Conservation (phyloP, 2,797 vertebrate genomes). For the Sebastes flavidus region DNA sequence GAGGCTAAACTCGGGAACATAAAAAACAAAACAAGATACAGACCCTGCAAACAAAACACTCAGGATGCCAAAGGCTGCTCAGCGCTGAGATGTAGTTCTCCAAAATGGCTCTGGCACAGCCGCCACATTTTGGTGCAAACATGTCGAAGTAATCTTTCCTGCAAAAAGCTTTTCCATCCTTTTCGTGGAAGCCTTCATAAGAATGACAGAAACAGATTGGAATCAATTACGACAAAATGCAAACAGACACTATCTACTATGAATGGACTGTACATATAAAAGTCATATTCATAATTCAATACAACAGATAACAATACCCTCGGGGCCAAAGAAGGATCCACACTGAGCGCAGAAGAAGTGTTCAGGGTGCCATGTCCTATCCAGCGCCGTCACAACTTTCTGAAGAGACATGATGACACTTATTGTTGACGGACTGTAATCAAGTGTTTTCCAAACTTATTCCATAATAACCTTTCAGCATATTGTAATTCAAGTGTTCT, state of each 20-base stretch:
- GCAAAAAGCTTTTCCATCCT: conserved; percentile 97
- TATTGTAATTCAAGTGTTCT: too few relatives aligned
- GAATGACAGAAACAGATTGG: not conserved
- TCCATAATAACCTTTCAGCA: too few relatives aligned
- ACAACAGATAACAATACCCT: conserved; percentile 72
- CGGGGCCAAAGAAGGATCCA: conserved; percentile 96
- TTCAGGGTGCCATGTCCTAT: conserved; percentile 98
- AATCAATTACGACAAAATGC: too few relatives aligned
- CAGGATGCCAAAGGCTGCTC: conserved; percentile 96
- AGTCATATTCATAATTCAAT: not conserved
- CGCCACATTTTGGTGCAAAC: conserved; percentile 98
- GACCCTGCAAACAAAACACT: conserved; percentile 99
- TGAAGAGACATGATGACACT: conserved; percentile 63
- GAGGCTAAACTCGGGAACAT: not conserved
- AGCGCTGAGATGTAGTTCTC: conserved; percentile 99
- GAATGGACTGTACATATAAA: not conserved
- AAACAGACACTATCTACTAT: not conserved
- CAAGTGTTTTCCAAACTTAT: not conserved
- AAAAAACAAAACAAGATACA: conserved; percentile 47
- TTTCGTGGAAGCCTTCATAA: conserved; percentile 93
- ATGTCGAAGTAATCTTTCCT: conserved; percentile 99
- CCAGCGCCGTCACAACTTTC: conserved; percentile 99
- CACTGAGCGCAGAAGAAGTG: conserved; percentile 99
- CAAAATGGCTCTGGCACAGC: conserved; percentile 95
- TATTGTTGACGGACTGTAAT: not conserved